Evolutionary conservation across 1,140 invertebrate species (phyloP).

Genomic region (Mesaphorura yosii): DNA sequence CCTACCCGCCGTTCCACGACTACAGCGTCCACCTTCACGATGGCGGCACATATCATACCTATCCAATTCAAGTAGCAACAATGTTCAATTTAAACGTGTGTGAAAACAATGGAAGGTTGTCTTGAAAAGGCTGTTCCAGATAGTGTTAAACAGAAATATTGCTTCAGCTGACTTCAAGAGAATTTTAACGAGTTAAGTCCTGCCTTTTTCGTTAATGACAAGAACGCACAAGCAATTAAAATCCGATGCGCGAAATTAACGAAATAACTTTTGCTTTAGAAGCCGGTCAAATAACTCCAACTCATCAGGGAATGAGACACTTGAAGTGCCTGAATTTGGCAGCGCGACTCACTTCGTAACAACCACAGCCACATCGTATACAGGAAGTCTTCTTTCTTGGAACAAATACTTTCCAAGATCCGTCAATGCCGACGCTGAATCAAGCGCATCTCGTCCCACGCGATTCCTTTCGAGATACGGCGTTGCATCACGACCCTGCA

Average conservation of each 20-base stretch:
- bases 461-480: constrained; percentile 87
- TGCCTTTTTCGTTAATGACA: too few species aligned
- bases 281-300: too few species aligned
- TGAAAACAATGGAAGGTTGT: neutral
- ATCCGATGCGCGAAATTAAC: too few species aligned
- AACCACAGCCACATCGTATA: constrained; percentile 89
- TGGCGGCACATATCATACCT: constrained; percentile 93
- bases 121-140: neutral
- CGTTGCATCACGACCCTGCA: constrained; percentile 81
- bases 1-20: constrained; percentile 90
- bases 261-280: too few species aligned
- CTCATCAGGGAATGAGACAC: too few species aligned
- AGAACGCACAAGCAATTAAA: too few species aligned
- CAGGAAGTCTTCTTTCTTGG: constrained; percentile 78
- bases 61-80: too few species aligned
- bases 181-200: too few species aligned
- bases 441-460: constrained; percentile 82
- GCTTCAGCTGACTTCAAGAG: too few species aligned
- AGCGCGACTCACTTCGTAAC: constrained; percentile 93
- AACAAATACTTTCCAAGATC: constrained; percentile 96
- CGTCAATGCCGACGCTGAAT: constrained; percentile 82
- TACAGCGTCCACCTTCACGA: constrained; percentile 85
- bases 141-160: too few species aligned
- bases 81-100: constrained; percentile 15
- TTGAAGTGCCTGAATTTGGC: too few species aligned